Evolutionary conservation across 2,888 invertebrate species (phyloP).

Genomic region (Zonitis immaculata): DNA sequence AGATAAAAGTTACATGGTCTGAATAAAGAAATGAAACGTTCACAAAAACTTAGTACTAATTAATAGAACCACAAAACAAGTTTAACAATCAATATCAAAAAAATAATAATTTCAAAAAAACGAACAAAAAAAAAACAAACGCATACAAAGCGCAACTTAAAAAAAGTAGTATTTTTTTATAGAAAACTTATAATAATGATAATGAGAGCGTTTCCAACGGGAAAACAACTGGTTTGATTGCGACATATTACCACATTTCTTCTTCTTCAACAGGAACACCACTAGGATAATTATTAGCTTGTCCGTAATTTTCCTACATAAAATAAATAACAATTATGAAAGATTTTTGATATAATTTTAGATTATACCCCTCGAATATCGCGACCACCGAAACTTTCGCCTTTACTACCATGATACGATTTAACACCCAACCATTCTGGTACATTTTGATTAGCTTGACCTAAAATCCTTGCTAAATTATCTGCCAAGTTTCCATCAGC

Average conservation of each 20-base stretch:
- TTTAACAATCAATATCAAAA: background rate
- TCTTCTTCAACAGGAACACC: conserved; percentile 51
- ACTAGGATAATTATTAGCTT: conserved; percentile 28
- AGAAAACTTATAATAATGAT: no score
- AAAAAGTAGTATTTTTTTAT: no score
- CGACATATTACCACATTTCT: conserved; percentile 57
- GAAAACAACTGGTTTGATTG: no score
- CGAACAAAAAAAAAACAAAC: background rate
- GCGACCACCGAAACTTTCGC: conserved; percentile 63
- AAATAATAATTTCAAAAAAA: background rate
- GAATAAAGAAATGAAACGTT: background rate
- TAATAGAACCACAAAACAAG: background rate
- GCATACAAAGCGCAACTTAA: background rate
- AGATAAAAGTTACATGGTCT: background rate
- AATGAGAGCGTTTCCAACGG: no score
- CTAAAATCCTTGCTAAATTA: conserved; percentile 67
- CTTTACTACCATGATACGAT: conserved; percentile 50
- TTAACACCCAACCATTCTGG: conserved; percentile 67
- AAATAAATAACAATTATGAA: conserved; percentile 15
- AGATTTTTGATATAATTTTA: conserved; percentile 30
- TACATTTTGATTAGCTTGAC: conserved; percentile 71
- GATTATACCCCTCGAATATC: conserved; percentile 63
- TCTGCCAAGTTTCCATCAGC: conserved; percentile 58
- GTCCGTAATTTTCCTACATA: conserved; percentile 35
- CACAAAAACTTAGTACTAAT: background rate